Base-by-base conservation (phyloP, 2,888 invertebrate species). In the Diaphora mendica region DNA sequence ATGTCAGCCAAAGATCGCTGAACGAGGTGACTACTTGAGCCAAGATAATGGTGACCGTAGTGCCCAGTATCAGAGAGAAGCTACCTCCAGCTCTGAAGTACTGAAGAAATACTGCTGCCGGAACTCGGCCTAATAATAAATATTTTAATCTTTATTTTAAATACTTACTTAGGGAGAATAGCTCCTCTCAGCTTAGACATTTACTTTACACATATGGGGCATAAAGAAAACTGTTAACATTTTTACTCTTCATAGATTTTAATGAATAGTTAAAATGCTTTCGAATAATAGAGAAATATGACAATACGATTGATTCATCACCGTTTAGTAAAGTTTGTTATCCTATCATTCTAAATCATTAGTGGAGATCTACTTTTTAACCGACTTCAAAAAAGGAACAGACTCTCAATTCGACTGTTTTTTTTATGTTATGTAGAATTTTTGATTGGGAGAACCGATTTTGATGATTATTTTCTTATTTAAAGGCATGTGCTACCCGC, bases 1-100 rank as follows among this genome's bases (percentile, higher is more conserved):
- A 91, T 3, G 97, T 97, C 0, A 98, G 96, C 97, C 98, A 98
- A 87, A 97, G 97, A 90, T 98, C 98, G 68, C 96, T 96, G 70
- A 97, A 96, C 65, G 98, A 97, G 74, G 97, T 97, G 71, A 97
- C 92, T 35, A 96, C 89, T 92, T 98, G 98, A 8, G 97, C 97
- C 13, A 97, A 80, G 33, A 98, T 79, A 72, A 97, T 95, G 62
- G 96, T 90, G 0, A 97, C 42, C 0, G 96, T 48, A 8, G 97
- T 96, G 15, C 96, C 83, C 0, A 96, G 44, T 33, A 98, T 90
- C 68, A 96, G 89, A 13, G 94, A 88, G 85, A 96, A 91, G 39
- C 96, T 96, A 7, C 96, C 97, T 70, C 98, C 98, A 7, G 97
- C 97, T 76, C 94, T 96, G 88, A 98, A 97, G 91, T 98, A 98